Evolutionary conservation across 2,888 invertebrate genomes (phyloP).

Genomic region (Ennomos quercinarius): DNA sequence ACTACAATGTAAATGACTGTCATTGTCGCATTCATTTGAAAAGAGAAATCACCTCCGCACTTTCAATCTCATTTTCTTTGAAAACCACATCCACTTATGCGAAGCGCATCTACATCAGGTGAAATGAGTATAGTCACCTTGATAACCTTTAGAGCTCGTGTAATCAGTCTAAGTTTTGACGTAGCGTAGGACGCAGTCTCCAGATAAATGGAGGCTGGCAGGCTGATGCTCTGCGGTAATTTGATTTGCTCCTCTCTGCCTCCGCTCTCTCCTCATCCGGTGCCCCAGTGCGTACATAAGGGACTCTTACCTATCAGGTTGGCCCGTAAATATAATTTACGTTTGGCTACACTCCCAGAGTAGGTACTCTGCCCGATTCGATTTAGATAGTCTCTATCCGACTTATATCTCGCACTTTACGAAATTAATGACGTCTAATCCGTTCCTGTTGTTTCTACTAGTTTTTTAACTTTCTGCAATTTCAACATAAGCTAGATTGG

Average conservation of each 20-base stretch:
- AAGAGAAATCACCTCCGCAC: slow-evolving; percentile 15
- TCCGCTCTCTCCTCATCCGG: neutral
- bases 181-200: slow-evolving; percentile 10
- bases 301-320: slow-evolving; percentile 44
- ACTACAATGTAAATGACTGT: slow-evolving; percentile 20
- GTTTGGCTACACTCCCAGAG: slow-evolving; percentile 45
- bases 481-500: too few relatives aligned
- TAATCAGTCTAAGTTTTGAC: slow-evolving; percentile 23
- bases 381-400: slow-evolving; percentile 44
- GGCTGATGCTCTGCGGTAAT: slow-evolving; percentile 43
- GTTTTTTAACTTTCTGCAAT: too few relatives aligned
- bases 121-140: slow-evolving; percentile 7
- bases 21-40: slow-evolving; percentile 19
- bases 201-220: slow-evolving; percentile 9
- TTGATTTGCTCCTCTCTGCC: slow-evolving; percentile 38
- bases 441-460: slow-evolving; percentile 12
- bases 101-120: slow-evolving; percentile 15
- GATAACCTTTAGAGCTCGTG: slow-evolving; percentile 10
- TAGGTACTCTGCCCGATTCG: slow-evolving; percentile 46
- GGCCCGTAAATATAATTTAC: slow-evolving; percentile 53
- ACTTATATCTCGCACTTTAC: slow-evolving; percentile 36
- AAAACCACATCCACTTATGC: slow-evolving; percentile 7
- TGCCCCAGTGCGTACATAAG: slow-evolving; percentile 36
- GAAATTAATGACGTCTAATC: slow-evolving; percentile 33
- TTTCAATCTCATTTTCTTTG: slow-evolving; percentile 25